Base-by-base conservation (phyloP, 2,113 vertebrate genomes). In the Proteles cristata region DNA sequence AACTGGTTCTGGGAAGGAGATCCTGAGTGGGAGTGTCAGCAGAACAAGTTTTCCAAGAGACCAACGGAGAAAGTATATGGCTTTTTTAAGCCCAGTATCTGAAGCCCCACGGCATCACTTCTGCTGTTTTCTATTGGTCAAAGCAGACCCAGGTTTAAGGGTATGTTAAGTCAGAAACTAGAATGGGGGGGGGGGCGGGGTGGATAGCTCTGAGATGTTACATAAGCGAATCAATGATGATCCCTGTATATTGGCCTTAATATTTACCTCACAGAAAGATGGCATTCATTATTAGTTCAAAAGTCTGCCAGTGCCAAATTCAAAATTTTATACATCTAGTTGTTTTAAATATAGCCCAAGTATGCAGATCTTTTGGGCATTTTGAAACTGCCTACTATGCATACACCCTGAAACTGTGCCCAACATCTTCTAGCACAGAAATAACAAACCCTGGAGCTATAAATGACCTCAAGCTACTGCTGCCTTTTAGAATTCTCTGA, bases 101-200 rank as follows among this genome's bases (percentile, higher is more conserved):
- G 68, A 17, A 33, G 43, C 0, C 31, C 4, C 2, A 1, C 0
- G 2, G 17, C 48, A 39, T 80, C 31, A 9, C 2, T 55, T 80
- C 17, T 93, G 14, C 19, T 73, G 1, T 25, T 33, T 21, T 33
- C 39, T 50, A 0, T 39, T 63, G 15, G 16, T 61, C 63, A 84
- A 84, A 96, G 23, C 39, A 84, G 58, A 66, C 17, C 15, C 79
- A 80, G 21, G 43, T 45, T 92, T 31, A 73, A 92, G 28, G 4
- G 11, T 55, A 23, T 33, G 4, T 66, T 43, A 31, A 63, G 28
- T 68, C 48, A 74, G 43, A 77, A 81, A 65, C 16, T 76, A 25
- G 5, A 3, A 7, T 58, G 35, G 35, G 55, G 58, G 39, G 39
- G 39, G 39, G 39, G 39, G 39, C 39, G 39, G 39, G 39, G 3